A percentile compares a stretch with the other conserved stretches of the same genome.
Conservation (phyloP, 2,888 invertebrate genomes). For the Drosophila eohydei region DNA sequence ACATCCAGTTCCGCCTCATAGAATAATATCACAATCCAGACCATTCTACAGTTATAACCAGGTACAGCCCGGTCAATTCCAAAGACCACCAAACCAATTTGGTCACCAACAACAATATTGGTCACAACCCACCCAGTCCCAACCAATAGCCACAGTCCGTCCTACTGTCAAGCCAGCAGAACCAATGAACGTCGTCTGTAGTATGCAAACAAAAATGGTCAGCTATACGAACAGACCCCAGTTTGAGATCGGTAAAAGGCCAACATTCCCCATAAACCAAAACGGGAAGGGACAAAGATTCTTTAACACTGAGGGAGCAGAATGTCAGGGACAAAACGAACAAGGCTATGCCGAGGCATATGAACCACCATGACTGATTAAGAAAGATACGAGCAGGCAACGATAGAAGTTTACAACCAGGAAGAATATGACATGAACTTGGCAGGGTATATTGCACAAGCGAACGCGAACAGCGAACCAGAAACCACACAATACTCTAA, state of each 20-base stretch:
- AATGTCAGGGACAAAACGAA: background rate
- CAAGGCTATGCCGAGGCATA: background rate
- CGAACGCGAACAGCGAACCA: background rate
- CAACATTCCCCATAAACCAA: background rate
- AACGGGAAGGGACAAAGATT: background rate
- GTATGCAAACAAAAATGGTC: background rate
- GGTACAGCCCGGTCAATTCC: background rate
- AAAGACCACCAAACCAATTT: background rate
- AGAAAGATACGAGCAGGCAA: too few species aligned
- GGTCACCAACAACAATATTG: background rate
- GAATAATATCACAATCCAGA: background rate
- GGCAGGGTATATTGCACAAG: background rate
- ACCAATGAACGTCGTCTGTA: background rate
- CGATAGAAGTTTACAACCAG: too few species aligned
- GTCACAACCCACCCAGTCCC: background rate
- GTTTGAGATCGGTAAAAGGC: background rate
- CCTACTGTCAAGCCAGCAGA: background rate
- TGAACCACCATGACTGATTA: too few species aligned
- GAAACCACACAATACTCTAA: too few species aligned
- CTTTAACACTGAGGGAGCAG: background rate
- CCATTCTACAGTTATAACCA: background rate
- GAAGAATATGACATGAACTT: too few species aligned
- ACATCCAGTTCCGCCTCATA: background rate
- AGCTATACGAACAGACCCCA: constrained; percentile 2
- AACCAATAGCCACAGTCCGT: background rate